A percentile compares a stretch with the other conserved stretches of the same genome.
Conservation (phyloP, 2,888 invertebrate genomes). For the Suillia variegata region DNA sequence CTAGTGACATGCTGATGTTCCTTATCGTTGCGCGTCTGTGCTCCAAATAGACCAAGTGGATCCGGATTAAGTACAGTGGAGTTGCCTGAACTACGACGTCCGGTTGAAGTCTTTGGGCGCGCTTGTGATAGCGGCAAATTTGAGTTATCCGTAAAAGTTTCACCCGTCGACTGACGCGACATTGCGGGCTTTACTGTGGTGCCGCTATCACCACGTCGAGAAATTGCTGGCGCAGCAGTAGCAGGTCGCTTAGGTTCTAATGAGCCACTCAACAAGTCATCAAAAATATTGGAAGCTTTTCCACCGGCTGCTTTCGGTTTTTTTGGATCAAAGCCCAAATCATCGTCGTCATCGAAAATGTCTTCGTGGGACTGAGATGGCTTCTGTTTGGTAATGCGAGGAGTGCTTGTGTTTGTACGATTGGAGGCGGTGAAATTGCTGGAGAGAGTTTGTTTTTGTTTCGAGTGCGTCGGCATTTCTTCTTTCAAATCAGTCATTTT, state of each 20-base stretch:
- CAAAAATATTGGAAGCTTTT: conserved; percentile 52
- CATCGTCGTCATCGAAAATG: conserved; percentile 50
- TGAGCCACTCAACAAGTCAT: conserved; percentile 50
- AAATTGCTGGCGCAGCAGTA: conserved; percentile 32
- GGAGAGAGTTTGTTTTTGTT: conserved; percentile 8
- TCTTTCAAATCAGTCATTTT: conserved; percentile 57
- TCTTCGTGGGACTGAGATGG: conserved; percentile 40
- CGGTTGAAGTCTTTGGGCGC: conserved; percentile 54
- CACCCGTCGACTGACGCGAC: conserved; percentile 59
- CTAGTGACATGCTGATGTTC: conserved; percentile 37
- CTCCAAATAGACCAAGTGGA: conserved; percentile 44
- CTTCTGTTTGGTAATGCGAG: conserved; percentile 41
- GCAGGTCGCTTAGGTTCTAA: conserved; percentile 45
- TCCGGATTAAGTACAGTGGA: conserved; percentile 41
- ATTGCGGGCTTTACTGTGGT: conserved; percentile 41
- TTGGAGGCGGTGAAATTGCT: conserved; percentile 2
- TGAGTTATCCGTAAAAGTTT: conserved; percentile 57
- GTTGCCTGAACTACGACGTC: conserved; percentile 50
- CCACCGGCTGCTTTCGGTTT: conserved; percentile 47
- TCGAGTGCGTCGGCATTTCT: conserved; percentile 39
- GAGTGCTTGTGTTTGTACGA: conserved; percentile 36
- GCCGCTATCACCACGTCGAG: conserved; percentile 29
- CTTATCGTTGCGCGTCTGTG: conserved; percentile 33
- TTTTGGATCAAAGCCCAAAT: conserved; percentile 60
- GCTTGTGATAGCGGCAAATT: conserved; percentile 38